Conservation (phyloP, 2,113 vertebrate species). For the Tachysurus fulvidraco region DNA sequence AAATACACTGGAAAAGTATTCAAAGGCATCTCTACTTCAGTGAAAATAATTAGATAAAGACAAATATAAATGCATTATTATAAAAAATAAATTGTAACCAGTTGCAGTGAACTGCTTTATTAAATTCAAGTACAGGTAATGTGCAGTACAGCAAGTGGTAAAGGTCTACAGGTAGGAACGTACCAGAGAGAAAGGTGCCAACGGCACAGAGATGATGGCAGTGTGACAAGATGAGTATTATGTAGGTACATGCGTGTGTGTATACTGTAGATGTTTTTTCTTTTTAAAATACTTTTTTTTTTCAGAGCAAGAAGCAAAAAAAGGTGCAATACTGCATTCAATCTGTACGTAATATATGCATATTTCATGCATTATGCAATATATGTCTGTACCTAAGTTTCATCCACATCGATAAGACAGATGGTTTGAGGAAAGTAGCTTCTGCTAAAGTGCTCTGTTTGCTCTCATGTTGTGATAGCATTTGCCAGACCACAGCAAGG, state of each 20-base stretch:
- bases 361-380: neutral
- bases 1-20: neutral
- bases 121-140: too few species aligned
- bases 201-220: neutral
- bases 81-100: too few species aligned
- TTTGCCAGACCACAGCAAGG: neutral
- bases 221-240: neutral
- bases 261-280: neutral
- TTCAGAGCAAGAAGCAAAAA: neutral
- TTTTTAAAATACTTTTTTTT: neutral
- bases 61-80: neutral
- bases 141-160: neutral
- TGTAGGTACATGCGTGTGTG: neutral
- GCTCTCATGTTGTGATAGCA: neutral
- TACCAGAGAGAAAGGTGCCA: neutral
- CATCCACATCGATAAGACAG: neutral
- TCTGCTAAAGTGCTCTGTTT: neutral
- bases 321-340: neutral
- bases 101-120: neutral
- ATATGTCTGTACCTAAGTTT: neutral
- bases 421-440: neutral
- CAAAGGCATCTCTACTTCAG: neutral
- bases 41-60: neutral
- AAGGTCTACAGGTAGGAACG: neutral
- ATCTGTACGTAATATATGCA: too few species aligned